Base-by-base conservation (phyloP, 2,113 vertebrate genomes). In the Solea senegalensis region DNA sequence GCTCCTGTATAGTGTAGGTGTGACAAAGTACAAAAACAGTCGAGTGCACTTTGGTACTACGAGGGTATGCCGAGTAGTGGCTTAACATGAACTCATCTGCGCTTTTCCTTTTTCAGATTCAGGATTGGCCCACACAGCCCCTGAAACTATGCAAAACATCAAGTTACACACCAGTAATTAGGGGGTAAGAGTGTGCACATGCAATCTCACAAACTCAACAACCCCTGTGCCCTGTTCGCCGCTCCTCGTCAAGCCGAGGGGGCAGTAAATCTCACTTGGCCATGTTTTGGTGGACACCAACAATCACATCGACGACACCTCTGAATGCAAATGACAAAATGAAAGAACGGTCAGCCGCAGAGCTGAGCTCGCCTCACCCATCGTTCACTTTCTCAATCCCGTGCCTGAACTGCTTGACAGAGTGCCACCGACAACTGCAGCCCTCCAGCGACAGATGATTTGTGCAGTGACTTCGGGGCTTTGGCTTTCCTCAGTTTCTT, bases 281-380 rank as follows among this genome's bases (percentile, higher is more conserved):
- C 9, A 34, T 8, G 21, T 64, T 74, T 9, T 57, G 71, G 62
- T 46, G 67, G 58, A 41, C 65, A 10, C 53, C 63, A 40, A 48
- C 81, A 81, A 83, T 81, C 86, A 82, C 56, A 88, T 84, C 69
- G 68, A 74, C 62, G 76, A 59, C 84, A 80, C 70, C 72, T 76
- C 51, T 67, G 81, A 81, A 85, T 89, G 85, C 63, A 86, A 85
- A 88, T 80, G 53, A 76, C 12, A 26, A 58, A 70, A 87, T 87
- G 83, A 87, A 79, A 62, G 53, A 62, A 21, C 26, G 28, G 70
- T 58, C 76, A 54, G 74, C 52, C 7, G 10, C 27, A 50, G 52
- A 76, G 63, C 78, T 80, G 41, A 45, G 11, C 52, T 67, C 46
- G 1, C 57, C 52, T 57, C 21, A 21, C n/a, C 53, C 66, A 58